Percentiles rank a stretch among this genome's conserved stretches.
phyloP scores from a whole-genome alignment of 2,113 vertebrate genomes.

The Sinocyclocheilus anshuiensis region DNA sequence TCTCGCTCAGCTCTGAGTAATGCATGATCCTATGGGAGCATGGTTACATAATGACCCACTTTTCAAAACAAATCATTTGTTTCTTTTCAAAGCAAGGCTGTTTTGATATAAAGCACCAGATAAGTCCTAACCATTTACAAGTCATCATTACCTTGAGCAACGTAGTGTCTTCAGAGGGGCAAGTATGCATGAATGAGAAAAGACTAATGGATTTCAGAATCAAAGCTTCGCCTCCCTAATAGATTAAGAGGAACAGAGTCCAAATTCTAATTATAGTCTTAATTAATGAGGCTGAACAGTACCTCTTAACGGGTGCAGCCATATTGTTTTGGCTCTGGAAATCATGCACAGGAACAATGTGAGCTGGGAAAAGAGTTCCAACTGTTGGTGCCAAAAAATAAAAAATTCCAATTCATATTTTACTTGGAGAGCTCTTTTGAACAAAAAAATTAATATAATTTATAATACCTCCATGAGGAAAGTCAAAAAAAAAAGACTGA shows the following conservation, averaged over 20 bases:
- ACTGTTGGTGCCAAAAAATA: conserved; percentile 51
- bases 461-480: conserved; percentile 41
- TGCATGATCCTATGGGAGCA: conserved; percentile 63
- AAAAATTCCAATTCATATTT: conserved; percentile 54
- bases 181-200: conserved; percentile 58
- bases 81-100: conserved; percentile 61
- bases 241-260: conserved; percentile 61
- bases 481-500: conserved; percentile 33
- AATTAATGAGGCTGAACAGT: conserved; percentile 62
- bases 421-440: conserved; percentile 54
- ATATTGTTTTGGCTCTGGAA: conserved; percentile 62
- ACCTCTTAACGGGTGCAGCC: conserved; percentile 53
- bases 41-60: conserved; percentile 68
- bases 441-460: conserved; percentile 51
- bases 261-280: conserved; percentile 68
- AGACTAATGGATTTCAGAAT: conserved; percentile 63
- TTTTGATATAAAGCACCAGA: conserved; percentile 47
- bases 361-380: conserved; percentile 33
- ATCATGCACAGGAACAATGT: conserved; percentile 49
- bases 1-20: conserved; percentile 68
- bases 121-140: conserved; percentile 58
- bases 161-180: conserved; percentile 49
- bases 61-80: conserved; percentile 65
- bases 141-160: conserved; percentile 58
- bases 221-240: conserved; percentile 56